Base-by-base conservation (phyloP, 1,140 invertebrate genomes). In the Phenacoccus solenopsis region DNA sequence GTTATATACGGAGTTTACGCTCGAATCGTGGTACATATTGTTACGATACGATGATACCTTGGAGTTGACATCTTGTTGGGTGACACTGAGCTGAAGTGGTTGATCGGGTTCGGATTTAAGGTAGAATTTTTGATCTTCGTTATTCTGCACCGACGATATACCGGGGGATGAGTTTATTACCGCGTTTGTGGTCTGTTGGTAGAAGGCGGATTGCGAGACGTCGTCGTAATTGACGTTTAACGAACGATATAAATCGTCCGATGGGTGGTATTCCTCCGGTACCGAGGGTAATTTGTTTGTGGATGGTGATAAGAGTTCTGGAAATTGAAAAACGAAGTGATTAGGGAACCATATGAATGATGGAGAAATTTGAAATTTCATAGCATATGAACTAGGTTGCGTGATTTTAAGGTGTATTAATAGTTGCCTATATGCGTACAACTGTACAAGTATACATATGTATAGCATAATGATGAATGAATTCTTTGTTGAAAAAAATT, bases 221-320 rank as follows among this genome's bases (percentile, higher is more conserved):
- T 64, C 59, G 2, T 64, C 59, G 59, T 64, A 64, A 16, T 64
- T 64, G 2, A 64, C 59, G 25, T 64, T 64, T 22, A 64, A 64
- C 25, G 59, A 64, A 5, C 59, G 59, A 16, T 64, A 64, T 10
- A 64, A 22, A 27, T 64, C 59, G 25, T 64, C 59, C 22, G 59
- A 64, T 24, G 59, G 68, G n/a, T 69, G 70, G 22, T 79, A 78
- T 76, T 87, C 86, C 79, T 88, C 86, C 68, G 85, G 85, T 70
- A 87, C 86, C 1, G 85, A 80, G 64, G 86, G 82, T 70, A 88
- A 76, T 76, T 84, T 85, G n/a, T n/a, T n/a, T 12, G 80, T 80
- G 13, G 69, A 56, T 16, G 71, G 71, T 73, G 79, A 81, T 56
- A 86, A 76, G 70, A 86, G 81, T 75, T 86, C 84, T 85, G 72